A percentile compares a stretch with the other conserved stretches of the same genome.
Conservation (phyloP, 2,113 vertebrate species). For the Upupa epops region DNA sequence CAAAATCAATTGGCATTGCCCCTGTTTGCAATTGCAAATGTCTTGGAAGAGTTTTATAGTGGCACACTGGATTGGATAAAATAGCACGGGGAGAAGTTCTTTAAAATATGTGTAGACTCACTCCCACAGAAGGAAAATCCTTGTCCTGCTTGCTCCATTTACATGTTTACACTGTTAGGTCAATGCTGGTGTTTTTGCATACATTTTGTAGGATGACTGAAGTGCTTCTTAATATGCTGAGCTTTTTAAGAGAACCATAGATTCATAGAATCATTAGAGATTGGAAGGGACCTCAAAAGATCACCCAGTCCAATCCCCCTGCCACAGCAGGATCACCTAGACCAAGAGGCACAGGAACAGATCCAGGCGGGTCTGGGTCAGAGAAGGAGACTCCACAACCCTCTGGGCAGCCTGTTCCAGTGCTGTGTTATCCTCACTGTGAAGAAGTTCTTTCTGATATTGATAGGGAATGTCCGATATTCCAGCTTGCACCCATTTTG, state of each 20-base stretch:
- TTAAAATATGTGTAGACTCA: not conserved
- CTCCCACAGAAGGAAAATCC: slow-evolving; percentile 15
- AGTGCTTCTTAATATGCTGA: slow-evolving; percentile 16
- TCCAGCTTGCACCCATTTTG: too few relatives aligned
- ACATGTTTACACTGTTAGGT: not conserved
- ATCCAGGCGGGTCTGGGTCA: too few relatives aligned
- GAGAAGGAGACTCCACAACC: too few relatives aligned
- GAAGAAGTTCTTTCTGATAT: too few relatives aligned
- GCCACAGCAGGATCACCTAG: too few relatives aligned
- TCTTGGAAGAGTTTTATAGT: not conserved
- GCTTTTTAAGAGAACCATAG: not conserved
- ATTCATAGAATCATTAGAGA: too few relatives aligned
- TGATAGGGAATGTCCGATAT: too few relatives aligned
- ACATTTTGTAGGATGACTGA: not conserved
- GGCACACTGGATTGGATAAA: not conserved
- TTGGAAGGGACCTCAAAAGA: too few relatives aligned
- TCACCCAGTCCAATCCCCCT: too few relatives aligned
- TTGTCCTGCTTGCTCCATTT: not conserved
- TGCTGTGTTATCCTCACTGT: too few relatives aligned
- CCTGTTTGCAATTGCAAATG: not conserved
- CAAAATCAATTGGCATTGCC: not conserved
- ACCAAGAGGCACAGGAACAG: too few relatives aligned
- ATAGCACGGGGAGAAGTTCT: not conserved
- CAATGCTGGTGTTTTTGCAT: not conserved
- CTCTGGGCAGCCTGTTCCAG: too few relatives aligned